A percentile compares a stretch with the other conserved stretches of the same genome.
Conservation (phyloP, 2,797 vertebrate species). For the Moxostoma hubbsi region DNA sequence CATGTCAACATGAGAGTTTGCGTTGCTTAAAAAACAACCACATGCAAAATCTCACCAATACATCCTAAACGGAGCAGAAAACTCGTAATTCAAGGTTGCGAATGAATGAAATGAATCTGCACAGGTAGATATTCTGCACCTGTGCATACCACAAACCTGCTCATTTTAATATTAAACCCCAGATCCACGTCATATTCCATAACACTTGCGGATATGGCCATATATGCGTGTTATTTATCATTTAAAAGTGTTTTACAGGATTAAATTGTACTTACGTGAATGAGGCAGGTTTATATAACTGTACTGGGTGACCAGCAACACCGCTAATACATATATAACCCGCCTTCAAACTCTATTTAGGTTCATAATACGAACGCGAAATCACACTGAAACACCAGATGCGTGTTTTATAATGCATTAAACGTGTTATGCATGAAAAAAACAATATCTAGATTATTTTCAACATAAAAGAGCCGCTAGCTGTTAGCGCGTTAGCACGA, state of each 20-base stretch:
- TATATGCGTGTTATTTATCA: too few relatives aligned
- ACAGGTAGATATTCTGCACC: neutral
- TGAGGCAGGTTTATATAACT: slow-evolving; percentile 44
- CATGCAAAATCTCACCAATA: neutral
- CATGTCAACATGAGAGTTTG: slow-evolving; percentile 32
- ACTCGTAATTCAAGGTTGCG: neutral
- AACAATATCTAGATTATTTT: neutral
- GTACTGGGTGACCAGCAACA: slow-evolving; percentile 19
- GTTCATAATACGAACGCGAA: neutral
- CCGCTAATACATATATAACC: slow-evolving; percentile 14
- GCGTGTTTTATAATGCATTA: neutral
- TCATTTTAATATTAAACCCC: neutral
- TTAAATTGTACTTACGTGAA: neutral
- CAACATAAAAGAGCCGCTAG: neutral
- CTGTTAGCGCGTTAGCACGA: slow-evolving; percentile 40
- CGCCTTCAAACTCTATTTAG: neutral
- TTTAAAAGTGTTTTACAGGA: neutral
- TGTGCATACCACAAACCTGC: neutral
- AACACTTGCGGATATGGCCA: neutral
- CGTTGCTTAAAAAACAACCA: neutral
- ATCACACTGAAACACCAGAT: fast-evolving
- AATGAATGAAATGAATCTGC: neutral
- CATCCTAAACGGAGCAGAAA: neutral
- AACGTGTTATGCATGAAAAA: too few relatives aligned
- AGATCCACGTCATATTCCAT: neutral